Evolutionary conservation across 2,888 invertebrate species (phyloP).

Genomic region (Campopleginae sp.): DNA sequence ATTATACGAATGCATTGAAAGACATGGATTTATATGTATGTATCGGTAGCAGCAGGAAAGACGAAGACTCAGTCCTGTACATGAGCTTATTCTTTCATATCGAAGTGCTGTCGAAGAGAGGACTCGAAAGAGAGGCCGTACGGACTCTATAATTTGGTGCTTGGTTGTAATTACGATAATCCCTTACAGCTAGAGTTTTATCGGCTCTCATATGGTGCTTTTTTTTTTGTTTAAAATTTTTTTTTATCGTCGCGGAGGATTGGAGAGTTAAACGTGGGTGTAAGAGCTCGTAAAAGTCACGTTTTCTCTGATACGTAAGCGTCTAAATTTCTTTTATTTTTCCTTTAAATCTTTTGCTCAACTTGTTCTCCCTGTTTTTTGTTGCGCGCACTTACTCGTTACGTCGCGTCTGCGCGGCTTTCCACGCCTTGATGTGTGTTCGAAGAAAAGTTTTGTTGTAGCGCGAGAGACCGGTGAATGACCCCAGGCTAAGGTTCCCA

Average conservation of each 20-base stretch:
- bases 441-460: constrained; percentile 11
- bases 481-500: constrained; percentile 63
- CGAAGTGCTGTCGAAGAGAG: constrained; percentile 47
- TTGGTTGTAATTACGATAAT: constrained; percentile 71
- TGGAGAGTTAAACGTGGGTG: constrained; percentile 40
- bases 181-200: constrained; percentile 34
- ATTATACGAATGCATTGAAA: neutral
- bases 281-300: constrained; percentile 56
- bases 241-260: too few species aligned
- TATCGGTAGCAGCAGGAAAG: constrained; percentile 37
- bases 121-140: constrained; percentile 48
- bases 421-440: constrained; percentile 1
- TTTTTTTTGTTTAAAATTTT: neutral
- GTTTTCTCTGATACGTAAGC: constrained; percentile 47
- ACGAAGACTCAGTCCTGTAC: constrained; percentile 21
- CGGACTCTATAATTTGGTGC: constrained; percentile 71
- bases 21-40: neutral
- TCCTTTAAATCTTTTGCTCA: neutral
- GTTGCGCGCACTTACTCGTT: constrained; percentile 47
- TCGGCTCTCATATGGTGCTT: constrained; percentile 27
- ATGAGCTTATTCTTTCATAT: neutral
- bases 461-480: constrained; percentile 55
- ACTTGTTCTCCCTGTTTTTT: constrained; percentile 28
- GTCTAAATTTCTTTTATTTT: constrained; percentile 21
- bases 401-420: constrained; percentile 8